A percentile compares a stretch with the other conserved stretches of the same genome.
These are phyloP conservation scores for Prunella fulvescens DNA, from an alignment of 2,113 vertebrate genomes.

Conservation along the genomic window DNA sequence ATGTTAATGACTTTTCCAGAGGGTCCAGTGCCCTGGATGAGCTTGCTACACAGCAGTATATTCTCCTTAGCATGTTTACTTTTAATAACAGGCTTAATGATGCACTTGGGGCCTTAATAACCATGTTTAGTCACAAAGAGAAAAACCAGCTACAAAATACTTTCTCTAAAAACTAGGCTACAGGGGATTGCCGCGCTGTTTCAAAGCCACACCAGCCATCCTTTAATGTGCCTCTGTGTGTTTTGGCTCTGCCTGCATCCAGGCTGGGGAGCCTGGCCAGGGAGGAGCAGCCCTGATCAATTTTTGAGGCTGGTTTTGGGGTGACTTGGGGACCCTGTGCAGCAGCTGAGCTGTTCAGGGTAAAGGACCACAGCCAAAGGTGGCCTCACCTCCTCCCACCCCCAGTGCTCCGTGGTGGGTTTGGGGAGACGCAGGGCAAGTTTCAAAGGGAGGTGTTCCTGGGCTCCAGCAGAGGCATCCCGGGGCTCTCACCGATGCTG, in stretches of 20 bases:
- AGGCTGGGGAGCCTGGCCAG: rapidly evolving
- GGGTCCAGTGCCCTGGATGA: slow-evolving; percentile 3
- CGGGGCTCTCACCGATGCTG: background rate
- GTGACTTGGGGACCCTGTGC: rapidly evolving
- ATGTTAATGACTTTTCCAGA: slow-evolving; percentile 60
- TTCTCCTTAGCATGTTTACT: background rate
- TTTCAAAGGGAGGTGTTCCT: background rate
- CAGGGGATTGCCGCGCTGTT: background rate
- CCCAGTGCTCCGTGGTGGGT: rapidly evolving
- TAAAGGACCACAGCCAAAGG: rapidly evolving
- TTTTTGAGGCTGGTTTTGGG: background rate
- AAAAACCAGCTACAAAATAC: slow-evolving; percentile 50
- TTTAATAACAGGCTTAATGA: slow-evolving; percentile 61
- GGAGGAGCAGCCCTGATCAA: rapidly evolving
- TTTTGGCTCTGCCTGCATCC: background rate
- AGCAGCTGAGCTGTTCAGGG: rapidly evolving
- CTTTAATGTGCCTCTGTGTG: background rate
- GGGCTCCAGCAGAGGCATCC: background rate
- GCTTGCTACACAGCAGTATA: background rate
- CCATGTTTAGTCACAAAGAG: slow-evolving; percentile 43
- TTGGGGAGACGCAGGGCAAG: background rate
- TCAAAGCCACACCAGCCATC: slow-evolving; percentile 2
- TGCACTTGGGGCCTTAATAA: slow-evolving; percentile 57
- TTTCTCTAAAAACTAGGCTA: slow-evolving; percentile 57
- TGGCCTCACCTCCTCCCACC: background rate